phyloP scores from a whole-genome alignment of 2,797 vertebrate genomes.

The Hemitrygon akajei region DNA sequence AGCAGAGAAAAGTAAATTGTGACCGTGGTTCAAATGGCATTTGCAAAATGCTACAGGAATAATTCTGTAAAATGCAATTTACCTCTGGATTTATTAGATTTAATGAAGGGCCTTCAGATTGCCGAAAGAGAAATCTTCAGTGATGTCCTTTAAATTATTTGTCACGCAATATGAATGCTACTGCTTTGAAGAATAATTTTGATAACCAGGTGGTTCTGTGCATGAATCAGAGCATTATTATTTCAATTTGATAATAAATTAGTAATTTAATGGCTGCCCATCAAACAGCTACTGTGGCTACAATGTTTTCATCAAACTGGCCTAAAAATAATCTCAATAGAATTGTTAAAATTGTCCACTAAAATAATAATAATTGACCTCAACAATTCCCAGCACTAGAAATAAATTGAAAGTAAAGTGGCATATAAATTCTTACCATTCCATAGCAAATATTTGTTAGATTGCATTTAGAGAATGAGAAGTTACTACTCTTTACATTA shows the following conservation, averaged over 20 bases:
- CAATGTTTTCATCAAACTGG: background rate
- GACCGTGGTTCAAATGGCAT: conserved; percentile 24
- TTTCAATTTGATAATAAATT: conserved; percentile 22
- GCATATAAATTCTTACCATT: background rate
- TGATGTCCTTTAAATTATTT: background rate
- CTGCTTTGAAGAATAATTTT: conserved; percentile 21
- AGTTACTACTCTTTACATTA: background rate
- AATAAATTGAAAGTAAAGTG: background rate
- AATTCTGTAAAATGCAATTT: conserved; percentile 35
- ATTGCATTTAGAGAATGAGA: background rate
- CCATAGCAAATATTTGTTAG: background rate
- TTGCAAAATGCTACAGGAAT: conserved; percentile 32
- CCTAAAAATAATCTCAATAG: conserved; percentile 21
- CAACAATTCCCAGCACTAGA: background rate
- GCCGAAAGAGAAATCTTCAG: background rate
- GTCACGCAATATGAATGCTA: conserved; percentile 4
- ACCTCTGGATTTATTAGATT: conserved; percentile 34
- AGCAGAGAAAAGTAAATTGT: conserved; percentile 49
- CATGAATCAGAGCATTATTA: background rate
- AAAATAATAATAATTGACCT: conserved; percentile 17
- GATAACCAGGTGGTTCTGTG: background rate
- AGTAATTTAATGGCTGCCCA: background rate
- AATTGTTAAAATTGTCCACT: background rate
- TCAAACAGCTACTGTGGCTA: background rate
- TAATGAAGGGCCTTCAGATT: conserved; percentile 35